Evolutionary conservation across 2,113 vertebrate genomes (phyloP), one percentile per base, ranked within the genome.

Genomic region (Pavo muticus): DNA sequence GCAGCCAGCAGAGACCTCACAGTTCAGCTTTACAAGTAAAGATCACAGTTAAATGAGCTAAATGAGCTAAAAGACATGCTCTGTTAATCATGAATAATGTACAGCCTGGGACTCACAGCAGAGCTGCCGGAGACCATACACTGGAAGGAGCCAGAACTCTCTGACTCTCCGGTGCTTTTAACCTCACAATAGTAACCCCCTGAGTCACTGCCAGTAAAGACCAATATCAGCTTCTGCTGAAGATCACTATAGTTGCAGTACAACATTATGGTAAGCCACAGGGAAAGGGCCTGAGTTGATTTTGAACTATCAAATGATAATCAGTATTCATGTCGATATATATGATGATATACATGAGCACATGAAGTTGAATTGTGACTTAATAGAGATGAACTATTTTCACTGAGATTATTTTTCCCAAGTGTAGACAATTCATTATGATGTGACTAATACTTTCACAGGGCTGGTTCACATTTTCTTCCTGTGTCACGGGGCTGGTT

Each of bases 191-290:
- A 52, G 52, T 23, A 83, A 91, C 85, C 21, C 23, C 23, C 30
- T 12, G 8, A 76, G 56, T 10, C 0, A 0, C 19, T 59, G 21
- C 48, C 48, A 25, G 7, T 35, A 79, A 89, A 73, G 35, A 48
- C 7, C 39, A 17, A 2, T n/a, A 54, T 35, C 25, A n/a, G 24
- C 42, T 84, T 71, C 63, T 47, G 3, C 5, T 45, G 50, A 59
- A 59, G 45, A 69, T 52, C 56, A 23, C n/a, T 35, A 35, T 6
- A 63, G 74, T 9, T 73, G 18, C 16, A 47, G 57, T 19, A 48
- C 6, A 70, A 18, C 0, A 0, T 24, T 12, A 52, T 0, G 6
- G 44, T 10, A 54, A 77, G n/a, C 15, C 5, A 39, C 11, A 86
- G 5, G 24, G 14, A 67, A 91, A 73, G 59, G 27, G 27, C 27